Evolutionary conservation across 2,113 vertebrate species (phyloP).

Genomic region (Marcusenius ussheri): DNA sequence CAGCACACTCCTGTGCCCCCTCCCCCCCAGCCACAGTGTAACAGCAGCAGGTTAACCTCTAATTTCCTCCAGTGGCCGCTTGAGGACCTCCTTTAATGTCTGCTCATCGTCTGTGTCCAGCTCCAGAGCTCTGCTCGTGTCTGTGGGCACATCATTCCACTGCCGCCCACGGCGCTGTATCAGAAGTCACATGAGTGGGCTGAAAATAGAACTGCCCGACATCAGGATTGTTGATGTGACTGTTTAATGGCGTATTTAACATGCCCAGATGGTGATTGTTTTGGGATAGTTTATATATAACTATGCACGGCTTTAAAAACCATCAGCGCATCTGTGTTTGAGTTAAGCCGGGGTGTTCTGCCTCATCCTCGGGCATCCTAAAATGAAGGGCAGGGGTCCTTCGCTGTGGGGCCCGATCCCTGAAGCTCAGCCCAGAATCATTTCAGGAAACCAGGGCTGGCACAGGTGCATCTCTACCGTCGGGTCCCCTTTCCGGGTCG

Average conservation of each 20-base stretch:
- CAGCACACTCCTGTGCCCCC: slow-evolving; percentile 34
- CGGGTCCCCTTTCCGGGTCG: neutral
- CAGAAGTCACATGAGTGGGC: neutral
- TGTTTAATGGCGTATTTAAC: neutral
- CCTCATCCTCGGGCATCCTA: neutral
- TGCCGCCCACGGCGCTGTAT: neutral
- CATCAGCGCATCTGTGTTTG: neutral
- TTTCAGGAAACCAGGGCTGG: neutral
- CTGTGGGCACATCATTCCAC: neutral
- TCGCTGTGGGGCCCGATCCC: neutral
- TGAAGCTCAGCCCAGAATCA: neutral
- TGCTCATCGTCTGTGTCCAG: neutral
- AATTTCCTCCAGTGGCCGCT: slow-evolving; percentile 18
- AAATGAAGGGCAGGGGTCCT: neutral
- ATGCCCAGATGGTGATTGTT: neutral
- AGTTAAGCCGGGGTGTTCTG: neutral
- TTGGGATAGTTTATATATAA: neutral
- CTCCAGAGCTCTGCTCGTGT: neutral
- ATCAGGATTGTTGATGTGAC: neutral
- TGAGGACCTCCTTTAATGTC: neutral
- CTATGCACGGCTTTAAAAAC: neutral
- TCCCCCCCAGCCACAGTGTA: slow-evolving; percentile 25
- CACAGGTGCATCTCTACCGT: neutral
- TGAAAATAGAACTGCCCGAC: neutral
- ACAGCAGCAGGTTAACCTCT: slow-evolving; percentile 28